Evolutionary conservation across 2,888 invertebrate species (phyloP).

Genomic region (Nesidiocoris tenuis): DNA sequence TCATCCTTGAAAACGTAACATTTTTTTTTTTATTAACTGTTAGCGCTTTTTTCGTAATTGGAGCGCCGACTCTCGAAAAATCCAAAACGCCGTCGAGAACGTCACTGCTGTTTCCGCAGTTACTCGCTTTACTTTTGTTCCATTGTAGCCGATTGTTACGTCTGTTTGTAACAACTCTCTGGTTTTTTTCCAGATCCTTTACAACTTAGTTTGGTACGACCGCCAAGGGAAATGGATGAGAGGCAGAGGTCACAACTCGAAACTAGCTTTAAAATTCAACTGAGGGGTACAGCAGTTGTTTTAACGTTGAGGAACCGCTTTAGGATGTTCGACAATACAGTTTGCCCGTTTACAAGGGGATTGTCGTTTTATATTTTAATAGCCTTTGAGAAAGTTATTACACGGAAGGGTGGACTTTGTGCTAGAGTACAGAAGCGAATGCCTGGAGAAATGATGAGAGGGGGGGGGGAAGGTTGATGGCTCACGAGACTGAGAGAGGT

Average conservation of each 20-base stretch:
- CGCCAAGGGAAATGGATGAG: background rate
- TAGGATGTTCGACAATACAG: slow-evolving; percentile 24
- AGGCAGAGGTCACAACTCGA: background rate
- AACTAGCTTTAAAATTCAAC: slow-evolving; percentile 9
- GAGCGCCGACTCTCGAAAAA: too few relatives aligned
- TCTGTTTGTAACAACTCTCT: background rate
- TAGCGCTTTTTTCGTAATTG: too few relatives aligned
- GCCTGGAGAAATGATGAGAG: background rate
- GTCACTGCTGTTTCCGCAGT: too few relatives aligned
- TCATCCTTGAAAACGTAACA: too few relatives aligned
- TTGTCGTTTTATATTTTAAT: slow-evolving; percentile 33
- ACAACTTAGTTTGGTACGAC: background rate
- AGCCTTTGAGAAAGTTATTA: slow-evolving; percentile 22
- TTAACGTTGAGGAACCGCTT: slow-evolving; percentile 17
- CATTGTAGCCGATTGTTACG: background rate
- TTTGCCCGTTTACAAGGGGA: slow-evolving; percentile 27
- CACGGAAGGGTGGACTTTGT: slow-evolving; percentile 24
- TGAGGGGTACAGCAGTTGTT: slow-evolving; percentile 13
- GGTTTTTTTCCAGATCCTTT: background rate
- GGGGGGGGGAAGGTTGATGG: background rate
- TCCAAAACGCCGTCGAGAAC: too few relatives aligned
- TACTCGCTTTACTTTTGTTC: too few relatives aligned
- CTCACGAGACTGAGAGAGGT: background rate
- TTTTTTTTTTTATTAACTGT: too few relatives aligned
- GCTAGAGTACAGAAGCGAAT: slow-evolving; percentile 4